Base-by-base conservation (phyloP, 1,140 invertebrate species). In the Hyles euphorbiae region DNA sequence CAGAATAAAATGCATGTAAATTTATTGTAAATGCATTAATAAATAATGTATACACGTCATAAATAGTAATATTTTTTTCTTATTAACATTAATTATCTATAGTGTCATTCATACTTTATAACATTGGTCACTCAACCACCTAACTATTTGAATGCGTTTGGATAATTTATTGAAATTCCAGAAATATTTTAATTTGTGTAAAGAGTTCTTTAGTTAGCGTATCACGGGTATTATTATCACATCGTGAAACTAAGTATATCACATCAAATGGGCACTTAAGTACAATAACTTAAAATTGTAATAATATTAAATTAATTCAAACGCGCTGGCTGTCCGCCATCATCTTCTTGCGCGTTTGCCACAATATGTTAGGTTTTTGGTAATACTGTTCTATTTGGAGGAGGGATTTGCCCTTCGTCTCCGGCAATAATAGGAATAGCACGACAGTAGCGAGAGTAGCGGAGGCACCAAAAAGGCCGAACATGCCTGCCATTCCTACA, bases 341-440 rank as follows among this genome's bases (percentile, higher is more conserved):
- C 34, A 58, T 63, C 56, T 84, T 88, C 48, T 88, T 82, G 59
- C 90, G 85, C 3, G 83, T 89, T n/a, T 91, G 78, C 93, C 93
- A 94, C 11, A 93, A 65, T 65, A 93, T 83, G 65, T 93, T 93
- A 10, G 90, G 78, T 61, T 92, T 92, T 68, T 92, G 89, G 74
- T 94, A 95, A 76, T 95, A 94, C 78, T 94, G 92, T 83, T 95
- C 94, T 60, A 97, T 96, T 89, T 97, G 93, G 59, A 94, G 91
- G 56, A 96, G 84, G 2, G 91, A 93, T 63, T 92, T 92, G 10
- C 94, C 93, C 78, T 95, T 96, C 0, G 96, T 97, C 90, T 97
- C 96, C 12, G 96, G 96, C 36, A 97, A 85, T 53, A 94, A 88
- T 0, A 96, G 83, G 65, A 91, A 95, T 57, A 95, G 85, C 44